Evolutionary conservation across 1,140 invertebrate genomes (phyloP).

Genomic region (Hypsibius dujardini): DNA sequence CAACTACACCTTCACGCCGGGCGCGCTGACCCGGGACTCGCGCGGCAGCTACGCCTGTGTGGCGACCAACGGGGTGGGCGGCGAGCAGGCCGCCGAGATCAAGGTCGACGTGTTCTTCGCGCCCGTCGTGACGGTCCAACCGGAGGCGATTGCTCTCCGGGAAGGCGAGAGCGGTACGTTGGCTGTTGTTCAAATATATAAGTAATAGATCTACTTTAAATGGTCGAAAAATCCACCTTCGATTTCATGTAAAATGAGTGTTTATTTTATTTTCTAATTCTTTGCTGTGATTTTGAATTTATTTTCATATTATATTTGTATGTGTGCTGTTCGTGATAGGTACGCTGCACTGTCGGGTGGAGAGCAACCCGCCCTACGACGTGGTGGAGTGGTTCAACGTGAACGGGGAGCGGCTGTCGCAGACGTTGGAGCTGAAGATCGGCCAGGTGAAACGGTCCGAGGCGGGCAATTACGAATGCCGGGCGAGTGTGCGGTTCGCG

Average conservation of each 20-base stretch:
- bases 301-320: too few species aligned
- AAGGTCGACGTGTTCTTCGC: conserved; percentile 17
- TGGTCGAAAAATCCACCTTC: too few species aligned
- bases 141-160: background rate
- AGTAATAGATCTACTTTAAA: too few species aligned
- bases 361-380: background rate
- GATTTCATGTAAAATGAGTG: too few species aligned
- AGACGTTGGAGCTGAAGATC: background rate
- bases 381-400: background rate
- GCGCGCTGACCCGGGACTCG: conserved; percentile 21
- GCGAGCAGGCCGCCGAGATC: conserved; percentile 21
- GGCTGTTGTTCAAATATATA: too few species aligned
- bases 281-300: too few species aligned
- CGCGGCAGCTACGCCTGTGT: conserved; percentile 28
- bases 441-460: background rate
- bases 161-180: background rate
- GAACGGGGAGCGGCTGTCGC: background rate
- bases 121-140: background rate
- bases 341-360: background rate
- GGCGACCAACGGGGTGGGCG: conserved; percentile 25
- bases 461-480: background rate
- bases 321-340: too few species aligned
- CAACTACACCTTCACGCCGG: conserved; percentile 20
- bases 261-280: too few species aligned
- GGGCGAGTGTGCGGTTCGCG: background rate